Evolutionary conservation across 2,113 vertebrate genomes (phyloP).

Genomic region (pig (Sus scrofa)): T2T-Sscrofa CM000824.6:122098001-122098500

Average conservation of each 20-base stretch:
- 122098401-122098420: neutral
- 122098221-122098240: neutral
- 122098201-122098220: neutral
- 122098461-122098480: neutral
- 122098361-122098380: neutral
- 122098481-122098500: neutral
- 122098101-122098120: neutral
- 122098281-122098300: neutral
- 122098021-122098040: neutral
- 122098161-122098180: neutral
- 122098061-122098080: neutral
- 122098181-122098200: neutral
- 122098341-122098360: slow-evolving; percentile 31
- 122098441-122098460: neutral
- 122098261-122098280: neutral
- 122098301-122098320: neutral
- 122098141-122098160: neutral
- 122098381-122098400: neutral
- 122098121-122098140: neutral
- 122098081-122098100: neutral
- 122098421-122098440: neutral
- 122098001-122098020: neutral
- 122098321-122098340: neutral
- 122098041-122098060: neutral
- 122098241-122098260: neutral